These are phyloP conservation scores for Dusona sp. DNA, from an alignment of 2,888 invertebrate genomes.

Conservation along the genomic window DNA sequence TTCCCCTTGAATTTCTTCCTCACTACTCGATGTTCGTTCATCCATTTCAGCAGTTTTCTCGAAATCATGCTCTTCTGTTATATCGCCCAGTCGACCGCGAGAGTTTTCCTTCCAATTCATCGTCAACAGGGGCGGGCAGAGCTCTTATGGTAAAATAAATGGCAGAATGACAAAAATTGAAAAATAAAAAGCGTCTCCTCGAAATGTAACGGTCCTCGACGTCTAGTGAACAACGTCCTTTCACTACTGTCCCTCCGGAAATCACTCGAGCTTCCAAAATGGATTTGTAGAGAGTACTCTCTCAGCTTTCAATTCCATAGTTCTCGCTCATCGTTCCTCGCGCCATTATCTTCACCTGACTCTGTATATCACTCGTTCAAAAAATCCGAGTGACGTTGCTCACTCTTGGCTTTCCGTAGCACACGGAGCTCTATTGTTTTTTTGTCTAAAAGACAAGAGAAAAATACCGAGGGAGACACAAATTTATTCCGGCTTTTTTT, in stretches of 20 bases:
- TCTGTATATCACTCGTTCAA: constrained; percentile 59
- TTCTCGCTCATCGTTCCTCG: constrained; percentile 41
- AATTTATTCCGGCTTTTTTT: not conserved
- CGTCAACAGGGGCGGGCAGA: constrained; percentile 16
- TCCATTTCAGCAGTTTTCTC: constrained; percentile 86
- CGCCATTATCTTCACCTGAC: constrained; percentile 60
- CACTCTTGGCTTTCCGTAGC: constrained; percentile 54
- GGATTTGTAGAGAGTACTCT: constrained; percentile 55
- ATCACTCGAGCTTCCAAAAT: constrained; percentile 64
- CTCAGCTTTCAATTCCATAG: constrained; percentile 45
- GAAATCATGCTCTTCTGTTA: constrained; percentile 87
- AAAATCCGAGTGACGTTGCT: constrained; percentile 61
- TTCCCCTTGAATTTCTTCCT: constrained; percentile 21
- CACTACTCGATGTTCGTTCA: constrained; percentile 80
- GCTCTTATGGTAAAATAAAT: constrained; percentile 41
- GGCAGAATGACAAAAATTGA: constrained; percentile 24
- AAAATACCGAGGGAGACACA: not conserved
- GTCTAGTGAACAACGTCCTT: constrained; percentile 54
- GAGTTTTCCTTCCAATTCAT: constrained; percentile 59
- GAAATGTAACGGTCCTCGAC: constrained; percentile 58
- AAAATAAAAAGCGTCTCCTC: constrained; percentile 48
- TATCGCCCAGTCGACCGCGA: constrained; percentile 85
- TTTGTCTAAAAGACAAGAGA: constrained; percentile 25
- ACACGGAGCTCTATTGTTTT: constrained; percentile 55
- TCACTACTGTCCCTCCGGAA: constrained; percentile 46